Evolutionary conservation across 2,888 invertebrate genomes (phyloP).

Genomic region (Anoplius nigerrimus): DNA sequence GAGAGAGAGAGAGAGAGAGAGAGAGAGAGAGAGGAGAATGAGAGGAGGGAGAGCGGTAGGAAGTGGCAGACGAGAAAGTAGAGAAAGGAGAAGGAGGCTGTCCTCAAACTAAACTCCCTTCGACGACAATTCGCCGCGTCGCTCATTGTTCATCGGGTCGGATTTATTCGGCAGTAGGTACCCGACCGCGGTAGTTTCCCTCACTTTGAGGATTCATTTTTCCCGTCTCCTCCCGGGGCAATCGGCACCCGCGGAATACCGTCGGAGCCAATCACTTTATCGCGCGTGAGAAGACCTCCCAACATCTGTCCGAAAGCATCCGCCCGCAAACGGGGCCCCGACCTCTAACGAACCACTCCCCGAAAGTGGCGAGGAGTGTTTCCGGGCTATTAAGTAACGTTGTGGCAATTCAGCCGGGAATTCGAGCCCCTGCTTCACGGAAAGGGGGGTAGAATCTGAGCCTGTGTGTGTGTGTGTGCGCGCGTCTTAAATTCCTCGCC

Average conservation of each 20-base stretch:
- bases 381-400: slow-evolving; percentile 39
- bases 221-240: slow-evolving; percentile 8
- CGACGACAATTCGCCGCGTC: background rate
- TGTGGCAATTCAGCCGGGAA: slow-evolving; percentile 9
- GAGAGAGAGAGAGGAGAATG: no score
- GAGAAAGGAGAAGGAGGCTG: no score
- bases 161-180: background rate
- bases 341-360: slow-evolving; percentile 21
- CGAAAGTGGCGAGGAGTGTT: slow-evolving; percentile 28
- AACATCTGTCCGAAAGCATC: slow-evolving; percentile 14
- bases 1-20: no score
- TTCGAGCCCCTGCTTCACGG: slow-evolving; percentile 13
- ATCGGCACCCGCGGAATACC: slow-evolving; percentile 28
- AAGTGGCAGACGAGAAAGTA: no score
- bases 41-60: no score
- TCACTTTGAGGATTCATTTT: background rate
- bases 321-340: slow-evolving; percentile 22
- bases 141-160: background rate
- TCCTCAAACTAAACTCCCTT: no score
- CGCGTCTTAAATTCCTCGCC: background rate
- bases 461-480: no score
- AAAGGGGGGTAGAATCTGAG: background rate
- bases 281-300: slow-evolving; percentile 38
- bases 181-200: no score
- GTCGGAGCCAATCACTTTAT: slow-evolving; percentile 37